These are phyloP conservation scores for Galaxea fascicularis DNA, from an alignment of 92 coral and sea anemone species.

Conservation along the genomic window DNA sequence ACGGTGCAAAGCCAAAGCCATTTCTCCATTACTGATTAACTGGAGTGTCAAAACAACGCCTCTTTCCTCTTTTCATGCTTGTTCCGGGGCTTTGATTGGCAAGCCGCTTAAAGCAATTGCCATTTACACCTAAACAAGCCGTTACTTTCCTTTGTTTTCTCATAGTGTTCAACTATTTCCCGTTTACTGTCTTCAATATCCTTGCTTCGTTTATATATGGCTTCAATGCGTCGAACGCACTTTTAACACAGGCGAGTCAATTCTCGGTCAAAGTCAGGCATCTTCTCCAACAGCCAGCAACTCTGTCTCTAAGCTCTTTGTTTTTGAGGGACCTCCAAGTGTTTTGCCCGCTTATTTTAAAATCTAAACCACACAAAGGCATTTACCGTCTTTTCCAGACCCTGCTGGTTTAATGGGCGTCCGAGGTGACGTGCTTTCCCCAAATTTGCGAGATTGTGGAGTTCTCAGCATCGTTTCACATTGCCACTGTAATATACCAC, in stretches of 20 bases:
- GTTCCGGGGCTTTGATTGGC: conserved; percentile 36
- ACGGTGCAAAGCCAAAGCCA: conserved; percentile 33
- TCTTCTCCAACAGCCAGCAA: conserved; percentile 30
- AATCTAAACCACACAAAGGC: conserved; percentile 22
- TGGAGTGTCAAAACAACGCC: conserved; percentile 34
- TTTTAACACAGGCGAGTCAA: conserved; percentile 35
- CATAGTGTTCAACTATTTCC: conserved; percentile 32
- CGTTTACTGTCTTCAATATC: conserved; percentile 41
- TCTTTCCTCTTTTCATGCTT: conserved; percentile 24
- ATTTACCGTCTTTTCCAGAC: conserved; percentile 24
- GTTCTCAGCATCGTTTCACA: not conserved
- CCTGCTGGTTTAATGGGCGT: conserved; percentile 23
- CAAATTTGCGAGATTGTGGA: conserved; percentile 4
- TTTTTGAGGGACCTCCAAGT: conserved; percentile 34
- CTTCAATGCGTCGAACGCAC: conserved; percentile 29
- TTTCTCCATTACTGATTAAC: conserved; percentile 24
- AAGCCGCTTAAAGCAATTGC: conserved; percentile 28
- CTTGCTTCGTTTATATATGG: conserved; percentile 30
- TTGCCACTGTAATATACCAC: too few relatives aligned
- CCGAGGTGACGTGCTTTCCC: conserved; percentile 20
- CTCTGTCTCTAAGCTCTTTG: conserved; percentile 31
- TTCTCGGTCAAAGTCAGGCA: conserved; percentile 28
- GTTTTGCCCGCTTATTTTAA: conserved; percentile 35
- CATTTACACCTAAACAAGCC: conserved; percentile 34
- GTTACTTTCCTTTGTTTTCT: conserved; percentile 31